These are phyloP conservation scores for Taxidea taxus DNA, from an alignment of 2,113 vertebrate species.

Conservation along the genomic window DNA sequence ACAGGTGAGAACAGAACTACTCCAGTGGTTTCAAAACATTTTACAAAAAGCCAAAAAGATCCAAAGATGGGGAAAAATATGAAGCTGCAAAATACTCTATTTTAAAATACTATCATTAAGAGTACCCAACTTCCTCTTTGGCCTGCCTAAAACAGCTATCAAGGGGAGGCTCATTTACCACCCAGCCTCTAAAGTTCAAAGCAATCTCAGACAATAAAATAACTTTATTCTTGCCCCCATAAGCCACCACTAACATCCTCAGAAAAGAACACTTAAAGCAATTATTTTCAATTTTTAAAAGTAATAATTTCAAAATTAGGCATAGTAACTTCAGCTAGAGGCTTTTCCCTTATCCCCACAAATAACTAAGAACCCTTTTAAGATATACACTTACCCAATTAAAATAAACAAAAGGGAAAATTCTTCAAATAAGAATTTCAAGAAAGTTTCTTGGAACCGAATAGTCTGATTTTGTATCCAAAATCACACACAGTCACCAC, in stretches of 20 bases:
- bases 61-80: not conserved
- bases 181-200: not conserved
- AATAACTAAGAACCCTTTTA: not conserved
- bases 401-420: slow-evolving; percentile 23
- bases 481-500: not conserved
- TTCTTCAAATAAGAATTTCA: slow-evolving; percentile 20
- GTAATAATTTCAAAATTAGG: not conserved
- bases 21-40: not conserved
- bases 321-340: not conserved
- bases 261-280: not conserved
- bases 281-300: slow-evolving; percentile 8
- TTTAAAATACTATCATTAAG: slow-evolving; percentile 5
- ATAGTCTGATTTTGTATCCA: not conserved
- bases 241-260: not conserved
- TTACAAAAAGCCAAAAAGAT: not conserved
- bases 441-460: not conserved
- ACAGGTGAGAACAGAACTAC: not conserved
- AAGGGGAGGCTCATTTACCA: not conserved
- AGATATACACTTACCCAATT: not conserved
- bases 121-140: not conserved
- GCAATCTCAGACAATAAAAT: slow-evolving; percentile 17
- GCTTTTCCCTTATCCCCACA: not conserved
- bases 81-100: slow-evolving; percentile 4
- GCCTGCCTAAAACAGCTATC: not conserved
- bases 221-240: not conserved